Evolutionary conservation across 53 echinoderm and acorn worm species (phyloP), one percentile per base, ranked within the genome.

Genomic region (Pentamera pediparva): DNA sequence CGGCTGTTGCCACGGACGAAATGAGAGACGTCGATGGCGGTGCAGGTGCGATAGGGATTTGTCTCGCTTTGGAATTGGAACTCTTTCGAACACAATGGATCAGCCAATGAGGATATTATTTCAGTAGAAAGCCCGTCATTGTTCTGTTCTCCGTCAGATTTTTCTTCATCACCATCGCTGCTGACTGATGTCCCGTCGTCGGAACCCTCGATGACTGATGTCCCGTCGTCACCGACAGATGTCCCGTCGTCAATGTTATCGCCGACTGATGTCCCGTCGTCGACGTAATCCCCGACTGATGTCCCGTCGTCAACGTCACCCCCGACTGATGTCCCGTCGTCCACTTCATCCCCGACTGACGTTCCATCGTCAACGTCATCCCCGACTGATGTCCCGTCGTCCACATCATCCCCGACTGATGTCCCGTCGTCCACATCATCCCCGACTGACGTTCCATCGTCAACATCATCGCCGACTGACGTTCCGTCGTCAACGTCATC

Each of bases 281-380:
- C 38, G 0, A 26, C 41, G 13, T 39, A 25, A 26, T 65, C 65
- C 6, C 25, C 25, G 19, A 36, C 22, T 22, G 65, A 65, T 0
- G 65, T 65, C 1, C 65, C 65, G 11, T 62, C 63, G 19, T 62
- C 63, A n/a, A n/a, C n/a, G n/a, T n/a, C n/a, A n/a, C n/a, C n/a
- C 12, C 20, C 11, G 11, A 21, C 43, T 22, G 26, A 24, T 0
- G 19, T 65, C 0, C 39, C 25, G n/a, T n/a, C n/a, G n/a, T n/a
- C n/a, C n/a, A n/a, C n/a, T 26, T 65, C 40, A 3, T 65, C 63
- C 22, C 21, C 35, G 33, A 33, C 34, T 20, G 61, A 61, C 0
- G 61, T 61, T 3, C 61, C 61, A 33, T 61, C 61, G 17, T 61
- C 61, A 7, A 36, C n/a, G n/a, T n/a, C n/a, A n/a, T n/a, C n/a